phyloP scores from a whole-genome alignment of 2,113 vertebrate species.

The Myanophis thanlyinensis region DNA sequence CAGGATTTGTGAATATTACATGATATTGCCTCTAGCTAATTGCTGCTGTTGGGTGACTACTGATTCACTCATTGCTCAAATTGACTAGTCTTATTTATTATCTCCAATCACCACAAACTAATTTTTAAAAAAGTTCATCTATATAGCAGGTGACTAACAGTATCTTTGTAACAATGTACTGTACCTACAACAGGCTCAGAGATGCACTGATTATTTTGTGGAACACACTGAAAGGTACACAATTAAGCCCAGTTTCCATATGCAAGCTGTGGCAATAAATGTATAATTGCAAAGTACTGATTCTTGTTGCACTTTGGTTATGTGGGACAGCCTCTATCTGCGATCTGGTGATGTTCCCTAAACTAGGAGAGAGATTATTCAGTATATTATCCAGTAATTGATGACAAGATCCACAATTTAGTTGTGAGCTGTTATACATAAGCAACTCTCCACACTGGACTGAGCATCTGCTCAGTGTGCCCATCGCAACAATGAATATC shows the following conservation, averaged over 20 bases:
- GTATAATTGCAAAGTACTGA: not conserved
- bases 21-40: not conserved
- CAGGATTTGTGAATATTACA: slow-evolving; percentile 2
- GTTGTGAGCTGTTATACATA: not conserved
- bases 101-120: not conserved
- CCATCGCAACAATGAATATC: not conserved
- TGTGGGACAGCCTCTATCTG: not conserved
- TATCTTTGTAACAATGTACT: not conserved
- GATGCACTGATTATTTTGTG: not conserved
- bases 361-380: too few species aligned
- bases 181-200: not conserved
- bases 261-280: not conserved
- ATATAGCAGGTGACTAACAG: not conserved
- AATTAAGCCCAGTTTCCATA: not conserved
- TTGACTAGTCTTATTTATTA: not conserved
- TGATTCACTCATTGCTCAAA: not conserved
- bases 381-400: not conserved
- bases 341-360: not conserved
- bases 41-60: not conserved
- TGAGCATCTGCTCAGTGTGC: not conserved
- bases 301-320: not conserved
- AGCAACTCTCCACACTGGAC: not conserved
- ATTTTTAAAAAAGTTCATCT: not conserved
- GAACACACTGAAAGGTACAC: not conserved
- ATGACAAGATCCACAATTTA: not conserved